These are phyloP conservation scores for Ethmia dodecea DNA, from an alignment of 2,888 invertebrate species.

Conservation along the genomic window DNA sequence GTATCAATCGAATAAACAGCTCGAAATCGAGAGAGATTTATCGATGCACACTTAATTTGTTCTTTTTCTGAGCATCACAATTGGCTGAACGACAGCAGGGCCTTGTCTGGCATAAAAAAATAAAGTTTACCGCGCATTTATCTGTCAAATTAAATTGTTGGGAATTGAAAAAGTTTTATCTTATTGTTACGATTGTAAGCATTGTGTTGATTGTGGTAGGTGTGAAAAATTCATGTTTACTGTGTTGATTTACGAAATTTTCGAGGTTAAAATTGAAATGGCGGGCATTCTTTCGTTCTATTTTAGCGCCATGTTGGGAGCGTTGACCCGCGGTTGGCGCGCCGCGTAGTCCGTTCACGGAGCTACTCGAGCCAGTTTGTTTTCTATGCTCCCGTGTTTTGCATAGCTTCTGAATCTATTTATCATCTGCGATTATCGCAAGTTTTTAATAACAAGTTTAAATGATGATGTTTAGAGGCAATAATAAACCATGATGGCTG, in stretches of 20 bases:
- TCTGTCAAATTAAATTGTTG: no score
- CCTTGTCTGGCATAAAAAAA: constrained; percentile 15
- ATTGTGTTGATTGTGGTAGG: no score
- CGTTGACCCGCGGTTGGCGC: constrained; percentile 56
- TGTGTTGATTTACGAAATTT: constrained; percentile 48
- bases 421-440: not conserved
- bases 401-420: constrained; percentile 15
- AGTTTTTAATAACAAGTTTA: no score
- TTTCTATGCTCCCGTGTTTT: constrained; percentile 29
- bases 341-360: constrained; percentile 12
- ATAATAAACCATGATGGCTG: no score
- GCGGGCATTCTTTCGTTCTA: constrained; percentile 72
- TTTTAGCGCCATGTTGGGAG: constrained; percentile 70
- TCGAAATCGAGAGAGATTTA: constrained; percentile 31
- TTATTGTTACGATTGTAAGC: no score
- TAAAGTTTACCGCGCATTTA: no score
- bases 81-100: constrained; percentile 13
- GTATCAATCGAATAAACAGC: constrained; percentile 43
- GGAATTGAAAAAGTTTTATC: no score
- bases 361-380: constrained; percentile 18
- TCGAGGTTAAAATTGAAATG: constrained; percentile 69
- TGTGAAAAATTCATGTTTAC: constrained; percentile 23
- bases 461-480: no score
- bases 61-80: constrained; percentile 6
- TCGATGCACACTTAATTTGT: constrained; percentile 15